Evolutionary conservation across 2,797 vertebrate genomes (phyloP).

Genomic region (Psittacula echo): DNA sequence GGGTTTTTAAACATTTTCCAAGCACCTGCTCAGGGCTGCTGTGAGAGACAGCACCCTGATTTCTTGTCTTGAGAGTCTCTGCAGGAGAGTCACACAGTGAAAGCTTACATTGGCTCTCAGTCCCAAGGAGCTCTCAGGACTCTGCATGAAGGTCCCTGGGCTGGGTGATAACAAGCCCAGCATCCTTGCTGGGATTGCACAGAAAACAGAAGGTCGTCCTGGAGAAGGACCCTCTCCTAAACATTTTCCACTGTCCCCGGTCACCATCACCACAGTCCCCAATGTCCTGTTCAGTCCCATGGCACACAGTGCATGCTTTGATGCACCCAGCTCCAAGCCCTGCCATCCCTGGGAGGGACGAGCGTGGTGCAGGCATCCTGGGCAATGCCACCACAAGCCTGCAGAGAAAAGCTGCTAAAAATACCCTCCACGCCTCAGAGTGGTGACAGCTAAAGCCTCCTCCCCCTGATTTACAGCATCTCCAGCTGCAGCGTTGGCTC

Average conservation of each 20-base stretch:
- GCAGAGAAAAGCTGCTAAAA: neutral
- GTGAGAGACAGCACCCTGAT: neutral
- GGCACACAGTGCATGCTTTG: accelerated
- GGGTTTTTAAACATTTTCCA: neutral
- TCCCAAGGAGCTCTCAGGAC: neutral
- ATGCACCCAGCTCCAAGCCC: accelerated
- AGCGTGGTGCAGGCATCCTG: neutral
- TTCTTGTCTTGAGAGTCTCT: neutral
- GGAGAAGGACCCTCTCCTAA: neutral
- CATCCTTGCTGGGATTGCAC: neutral
- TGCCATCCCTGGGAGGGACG: accelerated
- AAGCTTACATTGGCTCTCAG: accelerated
- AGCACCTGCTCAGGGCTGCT: neutral
- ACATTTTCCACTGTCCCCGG: neutral
- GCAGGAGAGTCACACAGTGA: neutral
- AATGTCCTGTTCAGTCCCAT: accelerated
- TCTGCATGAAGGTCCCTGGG: accelerated
- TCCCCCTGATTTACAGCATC: neutral
- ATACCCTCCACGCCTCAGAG: neutral
- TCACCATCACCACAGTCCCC: accelerated
- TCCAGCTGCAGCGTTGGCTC: neutral
- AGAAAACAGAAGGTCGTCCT: neutral
- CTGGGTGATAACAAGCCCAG: neutral
- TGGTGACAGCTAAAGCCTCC: neutral
- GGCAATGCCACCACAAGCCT: neutral